These are phyloP conservation scores for Tetrax tetrax DNA, from an alignment of 2,113 vertebrate species.

Conservation along the genomic window DNA sequence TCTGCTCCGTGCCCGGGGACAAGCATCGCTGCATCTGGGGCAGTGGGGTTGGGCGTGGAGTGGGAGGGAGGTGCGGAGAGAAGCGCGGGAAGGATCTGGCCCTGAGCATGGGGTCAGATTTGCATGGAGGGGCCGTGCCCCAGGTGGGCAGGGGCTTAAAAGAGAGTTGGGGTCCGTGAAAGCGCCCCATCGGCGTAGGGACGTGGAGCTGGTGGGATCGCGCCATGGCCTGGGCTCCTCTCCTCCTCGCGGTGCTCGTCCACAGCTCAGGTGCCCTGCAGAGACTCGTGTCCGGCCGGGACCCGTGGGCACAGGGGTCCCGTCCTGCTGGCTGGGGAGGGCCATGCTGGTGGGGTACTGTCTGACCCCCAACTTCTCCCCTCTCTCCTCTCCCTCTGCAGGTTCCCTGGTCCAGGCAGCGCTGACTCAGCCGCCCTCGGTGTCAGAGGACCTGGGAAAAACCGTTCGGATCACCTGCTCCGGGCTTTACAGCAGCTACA, in stretches of 20 bases:
- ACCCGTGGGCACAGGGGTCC: too few relatives aligned
- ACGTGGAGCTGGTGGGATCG: not conserved
- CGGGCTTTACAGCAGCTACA: too few relatives aligned
- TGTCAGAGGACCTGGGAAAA: too few relatives aligned
- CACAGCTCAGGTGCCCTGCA: not conserved
- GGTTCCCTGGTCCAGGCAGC: not conserved
- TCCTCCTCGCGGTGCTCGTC: not conserved
- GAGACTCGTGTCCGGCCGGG: not conserved
- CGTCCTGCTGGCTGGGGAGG: accelerated
- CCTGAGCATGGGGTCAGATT: not conserved
- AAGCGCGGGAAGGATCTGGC: not conserved
- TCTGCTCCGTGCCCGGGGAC: too few relatives aligned
- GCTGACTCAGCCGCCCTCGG: not conserved
- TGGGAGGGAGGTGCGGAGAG: too few relatives aligned
- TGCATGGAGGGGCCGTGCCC: too few relatives aligned
- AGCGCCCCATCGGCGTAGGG: not conserved
- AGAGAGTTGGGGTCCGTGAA: accelerated
- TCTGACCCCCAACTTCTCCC: accelerated
- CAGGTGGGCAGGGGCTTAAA: accelerated
- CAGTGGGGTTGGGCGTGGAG: not conserved
- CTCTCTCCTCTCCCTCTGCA: not conserved
- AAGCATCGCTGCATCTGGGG: too few relatives aligned
- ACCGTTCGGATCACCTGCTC: too few relatives aligned
- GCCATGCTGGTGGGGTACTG: accelerated
- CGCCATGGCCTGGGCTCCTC: not conserved